Evolutionary conservation across 1,140 invertebrate genomes (phyloP).

Genomic region (Bombus consobrinus): DNA sequence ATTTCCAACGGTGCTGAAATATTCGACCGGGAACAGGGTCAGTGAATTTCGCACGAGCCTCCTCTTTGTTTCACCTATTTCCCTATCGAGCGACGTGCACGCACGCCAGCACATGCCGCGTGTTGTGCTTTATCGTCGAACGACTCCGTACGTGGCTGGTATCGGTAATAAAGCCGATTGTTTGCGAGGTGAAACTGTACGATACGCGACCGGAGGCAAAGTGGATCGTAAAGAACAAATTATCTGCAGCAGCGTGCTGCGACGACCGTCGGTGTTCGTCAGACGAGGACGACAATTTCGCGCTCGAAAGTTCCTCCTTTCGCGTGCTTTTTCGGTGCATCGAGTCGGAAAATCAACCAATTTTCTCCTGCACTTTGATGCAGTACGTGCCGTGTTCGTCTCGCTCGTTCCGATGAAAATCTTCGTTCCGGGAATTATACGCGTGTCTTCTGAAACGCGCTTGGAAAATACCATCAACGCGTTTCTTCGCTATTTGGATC

Average conservation of each 20-base stretch:
- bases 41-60: constrained; percentile 28
- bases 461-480: not conserved
- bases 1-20: constrained; percentile 65
- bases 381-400: not conserved
- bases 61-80: constrained; percentile 27
- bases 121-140: constrained; percentile 23
- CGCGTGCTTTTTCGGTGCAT: not conserved
- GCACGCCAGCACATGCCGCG: not conserved
- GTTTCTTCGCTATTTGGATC: not conserved
- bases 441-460: not conserved
- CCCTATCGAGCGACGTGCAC: not conserved
- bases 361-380: not conserved
- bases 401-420: not conserved
- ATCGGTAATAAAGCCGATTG: constrained; percentile 43
- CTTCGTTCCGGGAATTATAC: not conserved
- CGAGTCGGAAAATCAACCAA: constrained; percentile 4
- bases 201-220: not conserved
- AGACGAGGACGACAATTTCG: not conserved
- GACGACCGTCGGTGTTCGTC: not conserved
- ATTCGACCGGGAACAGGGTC: constrained; percentile 38
- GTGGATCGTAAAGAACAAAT: constrained; percentile 46
- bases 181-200: constrained; percentile 39
- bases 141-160: not conserved
- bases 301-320: not conserved
- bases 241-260: constrained; percentile 12